A percentile compares a stretch with the other conserved stretches of the same genome.
phyloP scores from a whole-genome alignment of 2,797 vertebrate genomes.

The Eulemur coronatus region DNA sequence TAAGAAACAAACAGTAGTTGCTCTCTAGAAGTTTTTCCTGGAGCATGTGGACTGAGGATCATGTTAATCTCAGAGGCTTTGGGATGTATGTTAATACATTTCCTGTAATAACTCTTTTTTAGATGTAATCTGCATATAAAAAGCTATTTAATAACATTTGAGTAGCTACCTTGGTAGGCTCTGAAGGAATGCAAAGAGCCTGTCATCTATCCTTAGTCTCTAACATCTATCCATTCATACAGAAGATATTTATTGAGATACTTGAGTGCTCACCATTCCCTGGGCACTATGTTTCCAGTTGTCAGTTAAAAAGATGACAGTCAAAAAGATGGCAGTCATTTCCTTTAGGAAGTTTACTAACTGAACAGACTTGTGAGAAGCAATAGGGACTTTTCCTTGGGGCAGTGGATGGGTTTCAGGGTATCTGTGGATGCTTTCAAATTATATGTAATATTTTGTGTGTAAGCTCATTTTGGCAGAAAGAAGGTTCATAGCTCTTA shows the following conservation, averaged over 20 bases:
- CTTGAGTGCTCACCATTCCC: not conserved
- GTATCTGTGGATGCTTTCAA: not conserved
- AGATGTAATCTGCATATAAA: not conserved
- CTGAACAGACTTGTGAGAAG: not conserved
- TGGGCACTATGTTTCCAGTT: not conserved
- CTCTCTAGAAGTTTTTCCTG: not conserved
- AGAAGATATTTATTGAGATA: not conserved
- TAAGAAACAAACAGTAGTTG: not conserved
- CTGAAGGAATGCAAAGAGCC: conserved; percentile 4
- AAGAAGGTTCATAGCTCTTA: conserved; percentile 1
- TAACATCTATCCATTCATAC: not conserved
- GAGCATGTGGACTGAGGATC: not conserved
- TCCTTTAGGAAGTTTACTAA: not conserved
- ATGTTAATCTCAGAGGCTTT: conserved; percentile 26
- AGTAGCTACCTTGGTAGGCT: not conserved
- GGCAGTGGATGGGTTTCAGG: not conserved
- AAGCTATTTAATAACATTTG: conserved; percentile 19
- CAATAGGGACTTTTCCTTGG: not conserved
- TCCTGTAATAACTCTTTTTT: conserved; percentile 29
- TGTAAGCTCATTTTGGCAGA: not conserved
- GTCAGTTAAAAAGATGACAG: not conserved
- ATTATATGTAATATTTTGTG: not conserved
- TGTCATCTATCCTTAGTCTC: not conserved
- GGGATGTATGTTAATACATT: conserved; percentile 23
- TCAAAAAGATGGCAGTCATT: not conserved